These are phyloP conservation scores for Clarias batrachus DNA, from an alignment of 2,113 vertebrate genomes.

Conservation along the genomic window DNA sequence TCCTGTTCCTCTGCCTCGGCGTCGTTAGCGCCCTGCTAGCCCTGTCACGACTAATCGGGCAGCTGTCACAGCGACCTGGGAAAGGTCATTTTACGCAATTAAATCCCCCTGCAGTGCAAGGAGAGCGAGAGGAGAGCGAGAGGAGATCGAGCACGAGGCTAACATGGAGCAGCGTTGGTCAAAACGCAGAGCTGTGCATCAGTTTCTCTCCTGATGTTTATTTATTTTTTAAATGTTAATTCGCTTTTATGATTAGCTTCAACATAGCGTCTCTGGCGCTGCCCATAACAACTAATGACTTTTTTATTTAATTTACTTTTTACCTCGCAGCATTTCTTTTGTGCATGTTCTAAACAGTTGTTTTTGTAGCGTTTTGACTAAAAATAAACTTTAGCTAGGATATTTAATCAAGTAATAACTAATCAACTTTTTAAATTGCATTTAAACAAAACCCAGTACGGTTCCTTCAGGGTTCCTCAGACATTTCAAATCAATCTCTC, in stretches of 20 bases:
- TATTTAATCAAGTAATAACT: no score
- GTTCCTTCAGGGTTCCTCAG: neutral
- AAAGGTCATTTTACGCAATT: slow-evolving; percentile 62
- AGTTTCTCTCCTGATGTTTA: neutral
- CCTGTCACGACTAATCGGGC: slow-evolving; percentile 60
- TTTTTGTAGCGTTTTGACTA: no score
- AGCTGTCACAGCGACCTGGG: slow-evolving; percentile 54
- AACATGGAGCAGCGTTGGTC: neutral
- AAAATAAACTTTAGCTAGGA: no score
- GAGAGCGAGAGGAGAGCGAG: neutral
- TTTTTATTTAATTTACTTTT: neutral
- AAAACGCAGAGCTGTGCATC: neutral
- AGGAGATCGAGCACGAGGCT: slow-evolving; percentile 34
- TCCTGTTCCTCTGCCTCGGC: slow-evolving; percentile 47
- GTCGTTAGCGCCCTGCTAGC: slow-evolving; percentile 46
- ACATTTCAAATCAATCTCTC: neutral
- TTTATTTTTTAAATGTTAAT: no score
- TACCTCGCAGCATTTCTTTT: no score
- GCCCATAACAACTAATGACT: neutral
- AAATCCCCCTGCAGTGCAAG: slow-evolving; percentile 52
- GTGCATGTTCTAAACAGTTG: no score
- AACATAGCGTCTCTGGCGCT: neutral
- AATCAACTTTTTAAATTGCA: no score
- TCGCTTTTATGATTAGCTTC: neutral
- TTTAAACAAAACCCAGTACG: neutral